phyloP scores from a whole-genome alignment of 2,888 invertebrate genomes.

The Athetis lepigone region DNA sequence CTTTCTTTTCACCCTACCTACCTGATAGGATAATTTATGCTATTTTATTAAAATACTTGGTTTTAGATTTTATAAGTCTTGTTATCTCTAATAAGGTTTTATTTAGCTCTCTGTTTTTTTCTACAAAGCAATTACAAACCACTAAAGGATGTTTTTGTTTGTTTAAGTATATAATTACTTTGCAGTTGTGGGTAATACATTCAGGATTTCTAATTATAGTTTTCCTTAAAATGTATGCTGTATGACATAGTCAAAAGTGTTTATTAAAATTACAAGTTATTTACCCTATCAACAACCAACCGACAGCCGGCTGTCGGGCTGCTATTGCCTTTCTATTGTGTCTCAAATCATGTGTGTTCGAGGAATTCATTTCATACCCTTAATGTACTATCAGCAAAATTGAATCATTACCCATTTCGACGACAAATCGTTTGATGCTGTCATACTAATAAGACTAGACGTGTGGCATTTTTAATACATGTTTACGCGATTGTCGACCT shows the following conservation, averaged over 20 bases:
- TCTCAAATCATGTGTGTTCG: too few species aligned
- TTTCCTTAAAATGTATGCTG: conserved; percentile 20
- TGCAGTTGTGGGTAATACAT: conserved; percentile 23
- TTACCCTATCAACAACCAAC: too few species aligned
- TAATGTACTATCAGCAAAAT: too few species aligned
- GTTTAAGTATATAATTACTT: background rate
- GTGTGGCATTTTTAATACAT: too few species aligned
- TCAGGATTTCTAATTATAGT: conserved; percentile 30
- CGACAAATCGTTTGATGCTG: too few species aligned
- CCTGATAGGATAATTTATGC: background rate
- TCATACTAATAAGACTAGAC: too few species aligned
- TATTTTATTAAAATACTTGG: too few species aligned
- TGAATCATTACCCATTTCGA: too few species aligned
- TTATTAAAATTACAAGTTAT: background rate
- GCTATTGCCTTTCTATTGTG: too few species aligned
- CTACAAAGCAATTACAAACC: conserved; percentile 24
- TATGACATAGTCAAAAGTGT: background rate
- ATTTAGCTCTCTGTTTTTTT: conserved; percentile 18
- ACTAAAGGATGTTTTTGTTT: conserved; percentile 1
- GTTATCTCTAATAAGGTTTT: background rate
- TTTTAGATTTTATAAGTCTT: background rate
- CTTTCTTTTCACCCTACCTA: background rate
- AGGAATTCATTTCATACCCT: too few species aligned
- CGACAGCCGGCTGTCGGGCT: too few species aligned
- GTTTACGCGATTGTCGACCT: too few species aligned